Percentiles rank a stretch among this genome's conserved stretches.
Evolutionary conservation across 2,113 vertebrate genomes (phyloP).

Genomic region (Larimichthys crocea): DNA sequence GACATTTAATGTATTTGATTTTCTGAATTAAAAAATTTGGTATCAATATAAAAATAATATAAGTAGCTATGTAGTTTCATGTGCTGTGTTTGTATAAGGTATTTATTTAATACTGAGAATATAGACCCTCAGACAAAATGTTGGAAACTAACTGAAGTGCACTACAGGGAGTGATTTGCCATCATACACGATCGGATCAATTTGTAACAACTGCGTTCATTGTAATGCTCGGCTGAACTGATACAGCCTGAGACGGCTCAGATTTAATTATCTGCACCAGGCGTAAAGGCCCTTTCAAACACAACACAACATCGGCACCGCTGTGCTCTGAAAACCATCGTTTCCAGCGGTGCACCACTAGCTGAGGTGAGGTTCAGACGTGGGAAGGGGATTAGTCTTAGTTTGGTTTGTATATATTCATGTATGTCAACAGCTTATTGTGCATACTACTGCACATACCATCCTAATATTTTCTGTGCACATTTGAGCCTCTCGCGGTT

Average conservation of each 20-base stretch:
- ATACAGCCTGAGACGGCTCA: not conserved
- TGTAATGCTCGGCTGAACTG: not conserved
- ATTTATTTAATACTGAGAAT: not conserved
- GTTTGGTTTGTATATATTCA: no score
- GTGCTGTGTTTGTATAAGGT: no score
- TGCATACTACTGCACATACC: no score
- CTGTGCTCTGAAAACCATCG: no score
- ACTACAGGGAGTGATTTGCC: not conserved
- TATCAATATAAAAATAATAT: not conserved
- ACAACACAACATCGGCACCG: no score
- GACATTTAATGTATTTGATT: not conserved
- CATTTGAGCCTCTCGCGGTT: no score
- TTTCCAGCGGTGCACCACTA: no score
- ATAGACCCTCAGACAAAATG: not conserved
- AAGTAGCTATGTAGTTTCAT: not conserved
- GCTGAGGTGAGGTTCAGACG: no score
- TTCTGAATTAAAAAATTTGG: not conserved
- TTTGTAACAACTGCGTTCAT: not conserved
- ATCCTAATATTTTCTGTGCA: no score
- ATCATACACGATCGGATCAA: not conserved
- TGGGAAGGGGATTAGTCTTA: no score
- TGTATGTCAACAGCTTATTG: no score
- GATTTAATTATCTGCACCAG: not conserved
- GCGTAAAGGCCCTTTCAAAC: no score
- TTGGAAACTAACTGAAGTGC: not conserved